These are phyloP conservation scores for Hypselothyrea guttata DNA, from an alignment of 2,888 invertebrate species.

Conservation along the genomic window DNA sequence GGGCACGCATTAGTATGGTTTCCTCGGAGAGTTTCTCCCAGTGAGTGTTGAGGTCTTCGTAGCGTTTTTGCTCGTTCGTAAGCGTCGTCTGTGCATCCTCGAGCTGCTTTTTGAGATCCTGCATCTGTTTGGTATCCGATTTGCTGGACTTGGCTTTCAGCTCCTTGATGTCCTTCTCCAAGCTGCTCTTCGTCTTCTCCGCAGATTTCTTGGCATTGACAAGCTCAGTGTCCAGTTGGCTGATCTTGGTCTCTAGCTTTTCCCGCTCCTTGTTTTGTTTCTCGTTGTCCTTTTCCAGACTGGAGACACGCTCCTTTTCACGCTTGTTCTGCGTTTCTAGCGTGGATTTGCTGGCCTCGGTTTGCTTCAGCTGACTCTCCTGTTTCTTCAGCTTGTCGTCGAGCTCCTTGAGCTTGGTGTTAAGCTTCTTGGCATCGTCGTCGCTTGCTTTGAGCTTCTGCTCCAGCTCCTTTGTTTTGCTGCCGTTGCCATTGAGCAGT, in stretches of 20 bases:
- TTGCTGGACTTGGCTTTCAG: slow-evolving; percentile 86
- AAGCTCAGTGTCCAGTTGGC: slow-evolving; percentile 85
- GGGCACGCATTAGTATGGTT: slow-evolving; percentile 91
- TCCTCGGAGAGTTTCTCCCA: slow-evolving; percentile 93
- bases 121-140: slow-evolving; percentile 88
- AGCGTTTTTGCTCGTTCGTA: slow-evolving; percentile 87
- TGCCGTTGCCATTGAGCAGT: slow-evolving; percentile 80
- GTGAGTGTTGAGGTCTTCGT: slow-evolving; percentile 90
- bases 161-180: slow-evolving; percentile 90
- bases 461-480: slow-evolving; percentile 86
- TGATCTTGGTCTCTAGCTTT: slow-evolving; percentile 86
- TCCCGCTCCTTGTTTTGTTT: slow-evolving; percentile 85
- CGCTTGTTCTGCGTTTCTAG: slow-evolving; percentile 83
- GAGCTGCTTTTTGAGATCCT: slow-evolving; percentile 82
- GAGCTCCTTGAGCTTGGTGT: slow-evolving; percentile 83
- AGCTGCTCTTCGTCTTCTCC: slow-evolving; percentile 86
- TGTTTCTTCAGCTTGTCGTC: slow-evolving; percentile 84
- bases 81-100: slow-evolving; percentile 87
- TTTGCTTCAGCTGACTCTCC: slow-evolving; percentile 83
- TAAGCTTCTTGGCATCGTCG: slow-evolving; percentile 86
- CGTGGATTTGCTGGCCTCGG: slow-evolving; percentile 82
- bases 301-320: slow-evolving; percentile 82
- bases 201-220: slow-evolving; percentile 85
- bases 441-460: slow-evolving; percentile 87
- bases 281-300: slow-evolving; percentile 86